Evolutionary conservation across 2,797 vertebrate species (phyloP).

Genomic region (Ispidina picta): DNA sequence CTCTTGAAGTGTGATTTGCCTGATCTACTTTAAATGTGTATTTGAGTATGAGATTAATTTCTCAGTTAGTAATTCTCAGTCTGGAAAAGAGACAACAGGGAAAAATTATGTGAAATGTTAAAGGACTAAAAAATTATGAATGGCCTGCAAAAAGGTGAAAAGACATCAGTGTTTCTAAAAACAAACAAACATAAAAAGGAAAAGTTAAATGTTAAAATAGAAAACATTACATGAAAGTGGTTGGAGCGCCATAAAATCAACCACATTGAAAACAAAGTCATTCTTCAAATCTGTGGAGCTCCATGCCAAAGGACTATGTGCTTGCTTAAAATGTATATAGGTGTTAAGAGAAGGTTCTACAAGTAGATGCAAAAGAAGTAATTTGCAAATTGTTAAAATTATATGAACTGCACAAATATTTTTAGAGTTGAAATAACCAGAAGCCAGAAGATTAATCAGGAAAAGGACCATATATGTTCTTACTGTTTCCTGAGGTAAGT

Average conservation of each 20-base stretch:
- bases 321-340: background rate
- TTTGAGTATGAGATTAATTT: background rate
- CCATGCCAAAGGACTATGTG: background rate
- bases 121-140: background rate
- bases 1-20: background rate
- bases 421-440: background rate
- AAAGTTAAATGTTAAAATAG: background rate
- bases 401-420: background rate
- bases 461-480: background rate
- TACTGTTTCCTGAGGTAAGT: background rate
- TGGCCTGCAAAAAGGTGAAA: background rate
- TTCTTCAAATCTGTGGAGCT: background rate
- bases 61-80: background rate
- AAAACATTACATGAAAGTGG: background rate
- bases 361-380: background rate
- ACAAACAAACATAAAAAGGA: background rate
- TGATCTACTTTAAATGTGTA: background rate
- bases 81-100: background rate
- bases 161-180: background rate
- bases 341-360: background rate
- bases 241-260: background rate
- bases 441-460: background rate
- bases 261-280: background rate
- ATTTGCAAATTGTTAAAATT: background rate
- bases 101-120: background rate